A percentile compares a stretch with the other conserved stretches of the same genome.
phyloP scores from a whole-genome alignment of 1,140 invertebrate species.

The Drosophila nigrodunni region DNA sequence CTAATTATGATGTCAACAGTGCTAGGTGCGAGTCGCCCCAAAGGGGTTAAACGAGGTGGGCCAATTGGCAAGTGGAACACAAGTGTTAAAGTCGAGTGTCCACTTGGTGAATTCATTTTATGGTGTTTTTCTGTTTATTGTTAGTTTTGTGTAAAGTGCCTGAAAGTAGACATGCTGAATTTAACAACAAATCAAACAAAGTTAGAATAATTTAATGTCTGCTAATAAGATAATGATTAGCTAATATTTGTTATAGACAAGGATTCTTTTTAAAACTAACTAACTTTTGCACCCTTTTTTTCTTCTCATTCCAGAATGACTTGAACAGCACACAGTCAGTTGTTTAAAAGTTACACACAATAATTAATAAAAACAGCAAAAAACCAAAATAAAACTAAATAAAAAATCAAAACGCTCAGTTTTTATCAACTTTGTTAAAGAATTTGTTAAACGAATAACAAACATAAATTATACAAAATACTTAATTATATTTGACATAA shows the following conservation, averaged over 20 bases:
- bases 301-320: slow-evolving; percentile 59
- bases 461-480: slow-evolving; percentile 29
- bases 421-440: slow-evolving; percentile 57
- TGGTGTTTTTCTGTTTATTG: slow-evolving; percentile 31
- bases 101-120: slow-evolving; percentile 37
- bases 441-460: slow-evolving; percentile 50
- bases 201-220: no score
- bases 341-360: slow-evolving; percentile 43
- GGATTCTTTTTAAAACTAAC: not conserved
- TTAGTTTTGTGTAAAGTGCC: slow-evolving; percentile 45
- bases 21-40: not conserved
- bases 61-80: slow-evolving; percentile 21
- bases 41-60: not conserved
- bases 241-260: no score
- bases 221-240: no score
- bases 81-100: slow-evolving; percentile 49
- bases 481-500: slow-evolving; percentile 56
- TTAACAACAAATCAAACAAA: slow-evolving; percentile 18
- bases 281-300: slow-evolving; percentile 2
- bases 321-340: slow-evolving; percentile 11
- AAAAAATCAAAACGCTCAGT: slow-evolving; percentile 27
- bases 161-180: slow-evolving; percentile 52
- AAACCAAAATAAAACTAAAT: slow-evolving; percentile 29
- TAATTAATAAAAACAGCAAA: slow-evolving; percentile 22
- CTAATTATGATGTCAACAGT: slow-evolving; percentile 66